phyloP scores from a whole-genome alignment of 2,797 vertebrate species.

The Melanotaenia parkinsoni region DNA sequence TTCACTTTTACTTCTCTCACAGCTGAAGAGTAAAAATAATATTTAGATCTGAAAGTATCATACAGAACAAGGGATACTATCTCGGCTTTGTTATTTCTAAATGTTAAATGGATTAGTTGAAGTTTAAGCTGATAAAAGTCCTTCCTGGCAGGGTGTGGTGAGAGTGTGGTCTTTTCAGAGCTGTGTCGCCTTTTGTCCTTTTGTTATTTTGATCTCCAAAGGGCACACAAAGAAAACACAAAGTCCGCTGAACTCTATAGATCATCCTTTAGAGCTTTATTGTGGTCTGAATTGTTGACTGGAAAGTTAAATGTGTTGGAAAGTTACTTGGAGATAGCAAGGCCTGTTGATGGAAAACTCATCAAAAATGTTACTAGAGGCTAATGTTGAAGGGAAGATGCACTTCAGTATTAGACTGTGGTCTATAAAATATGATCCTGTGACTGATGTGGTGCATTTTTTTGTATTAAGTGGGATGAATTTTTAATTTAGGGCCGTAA shows the following conservation, averaged over 20 bases:
- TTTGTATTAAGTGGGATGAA: conserved; percentile 6
- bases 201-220: conserved; percentile 57
- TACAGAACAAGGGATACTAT: neutral
- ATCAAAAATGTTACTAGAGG: neutral
- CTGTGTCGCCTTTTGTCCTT: conserved; percentile 57
- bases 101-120: conserved; percentile 31
- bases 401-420: conserved; percentile 1
- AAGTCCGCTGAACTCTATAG: conserved; percentile 28
- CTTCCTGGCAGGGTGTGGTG: conserved; percentile 74
- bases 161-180: conserved; percentile 52
- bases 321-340: neutral
- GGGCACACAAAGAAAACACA: conserved; percentile 39
- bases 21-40: neutral
- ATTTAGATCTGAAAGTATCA: neutral
- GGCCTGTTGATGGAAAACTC: neutral
- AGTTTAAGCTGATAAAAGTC: conserved; percentile 34
- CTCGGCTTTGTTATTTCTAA: conserved; percentile 2
- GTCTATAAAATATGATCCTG: conserved; percentile 32
- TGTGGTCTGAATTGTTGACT: conserved; percentile 30
- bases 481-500: conserved; percentile 27
- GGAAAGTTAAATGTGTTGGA: conserved; percentile 12
- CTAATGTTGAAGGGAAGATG: neutral
- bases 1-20: neutral
- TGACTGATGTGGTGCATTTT: conserved; percentile 23
- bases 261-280: conserved; percentile 25